A percentile compares a stretch with the other conserved stretches of the same genome.
phyloP scores from a whole-genome alignment of 2,888 invertebrate species.

The Ypsolopha scabrella region DNA sequence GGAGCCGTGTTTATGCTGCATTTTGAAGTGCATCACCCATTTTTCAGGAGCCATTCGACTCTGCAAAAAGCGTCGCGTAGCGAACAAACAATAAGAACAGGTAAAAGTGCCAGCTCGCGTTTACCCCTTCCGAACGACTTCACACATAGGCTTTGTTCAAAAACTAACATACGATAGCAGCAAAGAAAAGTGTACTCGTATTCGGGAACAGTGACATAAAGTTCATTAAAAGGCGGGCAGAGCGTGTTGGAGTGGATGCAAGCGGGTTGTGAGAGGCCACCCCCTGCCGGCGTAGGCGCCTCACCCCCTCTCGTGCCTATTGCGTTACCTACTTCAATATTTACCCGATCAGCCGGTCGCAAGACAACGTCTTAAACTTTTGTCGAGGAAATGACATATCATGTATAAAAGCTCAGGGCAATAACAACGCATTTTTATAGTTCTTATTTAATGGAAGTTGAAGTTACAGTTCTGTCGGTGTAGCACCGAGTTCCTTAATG shows the following conservation, averaged over 20 bases:
- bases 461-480: no score
- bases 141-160: slow-evolving; percentile 54
- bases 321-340: slow-evolving; percentile 31
- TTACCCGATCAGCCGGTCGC: background rate
- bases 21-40: slow-evolving; percentile 16
- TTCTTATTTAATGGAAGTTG: no score
- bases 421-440: no score
- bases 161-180: slow-evolving; percentile 50
- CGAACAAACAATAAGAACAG: slow-evolving; percentile 41
- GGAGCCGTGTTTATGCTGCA: background rate
- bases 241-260: slow-evolving; percentile 61
- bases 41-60: slow-evolving; percentile 31
- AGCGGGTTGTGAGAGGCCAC: slow-evolving; percentile 28
- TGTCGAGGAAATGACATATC: background rate
- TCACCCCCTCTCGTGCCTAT: slow-evolving; percentile 49
- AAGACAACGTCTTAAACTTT: slow-evolving; percentile 12
- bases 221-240: slow-evolving; percentile 64
- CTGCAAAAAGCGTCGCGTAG: slow-evolving; percentile 34
- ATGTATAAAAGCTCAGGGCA: no score
- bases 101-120: slow-evolving; percentile 40
- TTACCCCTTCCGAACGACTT: slow-evolving; percentile 52
- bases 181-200: slow-evolving; percentile 66
- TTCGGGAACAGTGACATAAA: slow-evolving; percentile 62
- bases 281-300: slow-evolving; percentile 10
- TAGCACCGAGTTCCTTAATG: no score